Base-by-base conservation (phyloP, 2,888 invertebrate genomes). In the Tuta absoluta region DNA sequence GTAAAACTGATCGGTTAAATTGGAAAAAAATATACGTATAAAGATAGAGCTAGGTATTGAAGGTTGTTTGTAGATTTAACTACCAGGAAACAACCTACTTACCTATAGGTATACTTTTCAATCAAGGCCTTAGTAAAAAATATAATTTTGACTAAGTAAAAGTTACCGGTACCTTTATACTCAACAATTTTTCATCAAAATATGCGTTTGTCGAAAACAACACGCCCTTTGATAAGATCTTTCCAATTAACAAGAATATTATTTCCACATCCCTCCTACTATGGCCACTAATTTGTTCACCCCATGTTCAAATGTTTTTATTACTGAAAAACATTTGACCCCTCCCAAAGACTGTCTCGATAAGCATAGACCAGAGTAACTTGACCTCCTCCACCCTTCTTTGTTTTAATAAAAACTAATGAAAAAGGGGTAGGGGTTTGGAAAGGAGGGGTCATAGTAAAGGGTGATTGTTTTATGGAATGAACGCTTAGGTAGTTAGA, bases 181-280 rank as follows among this genome's bases (percentile, higher is more conserved):
- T n/a, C 17, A 23, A 8, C 8, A 8, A 51, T 51, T 10, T 11
- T 23, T 1, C 7, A 51, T 11, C 21, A 51, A 0, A 23, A 51
- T 23, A n/a, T n/a, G n/a, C n/a, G n/a, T n/a, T n/a, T n/a, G 8
- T 19, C 19, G 1, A 21, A 68, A 73, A 71, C 74, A 75, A 64
- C 66, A 73, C 76, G 69, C 78, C 76, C 75, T 71, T 71, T 66
- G 77, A 78, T 79, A 81, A 76, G 73, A 81, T 82, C 81, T 79
- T 77, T 75, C 78, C 76, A 81, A 83, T 81, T 81, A 80, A 74
- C 74, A 77, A 73, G 77, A 79, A 81, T 81, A 85, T 85, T 82
- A 77, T 79, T 74, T 78, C 68, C 71, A 72, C 81, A 79, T 77
- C 72, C 72, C 71, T 70, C 67, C 64, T 59, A 37, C 68, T 63